phyloP scores from a whole-genome alignment of 2,797 vertebrate genomes.

The Phoxinus dragarum region DNA sequence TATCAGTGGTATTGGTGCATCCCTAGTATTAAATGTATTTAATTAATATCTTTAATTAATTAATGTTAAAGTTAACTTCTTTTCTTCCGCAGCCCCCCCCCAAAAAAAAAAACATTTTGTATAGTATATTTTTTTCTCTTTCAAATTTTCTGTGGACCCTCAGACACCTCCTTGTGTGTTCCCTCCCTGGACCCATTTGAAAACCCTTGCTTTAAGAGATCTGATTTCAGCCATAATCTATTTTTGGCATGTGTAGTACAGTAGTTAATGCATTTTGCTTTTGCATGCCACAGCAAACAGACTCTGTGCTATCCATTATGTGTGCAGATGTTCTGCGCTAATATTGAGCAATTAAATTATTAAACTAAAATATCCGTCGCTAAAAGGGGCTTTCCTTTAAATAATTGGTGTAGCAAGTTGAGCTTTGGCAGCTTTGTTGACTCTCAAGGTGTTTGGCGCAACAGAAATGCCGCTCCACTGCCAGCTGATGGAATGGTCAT shows the following conservation, averaged over 20 bases:
- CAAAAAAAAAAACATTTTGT: too few species aligned
- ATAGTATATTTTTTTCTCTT: background rate
- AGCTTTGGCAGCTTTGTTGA: background rate
- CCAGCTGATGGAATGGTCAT: background rate
- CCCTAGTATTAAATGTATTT: background rate
- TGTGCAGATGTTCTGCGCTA: background rate
- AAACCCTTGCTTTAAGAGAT: background rate
- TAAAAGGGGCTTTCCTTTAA: background rate
- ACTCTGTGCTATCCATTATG: background rate
- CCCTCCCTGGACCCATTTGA: background rate
- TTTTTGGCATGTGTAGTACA: background rate
- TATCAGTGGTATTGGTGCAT: too few species aligned
- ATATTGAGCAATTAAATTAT: background rate
- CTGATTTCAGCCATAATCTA: background rate
- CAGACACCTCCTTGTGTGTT: background rate
- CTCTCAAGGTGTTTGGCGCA: background rate
- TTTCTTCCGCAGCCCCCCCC: too few species aligned
- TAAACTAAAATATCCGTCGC: too few species aligned
- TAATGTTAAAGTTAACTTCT: too few species aligned
- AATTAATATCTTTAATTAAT: background rate
- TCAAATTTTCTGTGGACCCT: background rate
- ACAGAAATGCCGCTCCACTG: background rate
- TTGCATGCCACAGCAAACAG: background rate
- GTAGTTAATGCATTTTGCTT: background rate
- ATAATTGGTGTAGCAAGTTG: background rate